phyloP scores from a whole-genome alignment of 1,140 invertebrate species.

The Drosophila sturtevanti region DNA sequence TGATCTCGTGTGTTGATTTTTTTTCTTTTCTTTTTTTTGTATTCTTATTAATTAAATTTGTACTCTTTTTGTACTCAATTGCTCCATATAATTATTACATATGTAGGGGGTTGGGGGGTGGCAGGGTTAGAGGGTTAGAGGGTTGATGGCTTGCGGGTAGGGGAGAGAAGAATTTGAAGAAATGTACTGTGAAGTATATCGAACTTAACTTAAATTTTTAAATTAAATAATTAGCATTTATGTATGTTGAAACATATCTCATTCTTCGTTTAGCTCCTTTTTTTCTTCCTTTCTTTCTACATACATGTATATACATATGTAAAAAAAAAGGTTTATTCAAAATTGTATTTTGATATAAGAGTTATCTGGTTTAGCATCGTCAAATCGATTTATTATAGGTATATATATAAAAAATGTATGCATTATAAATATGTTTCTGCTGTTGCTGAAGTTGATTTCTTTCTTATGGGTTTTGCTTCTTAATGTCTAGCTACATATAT shows the following conservation, averaged over 20 bases:
- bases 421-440: conserved; percentile 58
- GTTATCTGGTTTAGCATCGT: conserved; percentile 57
- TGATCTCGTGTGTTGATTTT: conserved; percentile 30
- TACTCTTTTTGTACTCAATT: conserved; percentile 81
- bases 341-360: conserved; percentile 80
- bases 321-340: conserved; percentile 54
- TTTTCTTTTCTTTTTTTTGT: conserved; percentile 22
- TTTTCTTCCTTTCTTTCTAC: conserved; percentile 7
- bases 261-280: background rate
- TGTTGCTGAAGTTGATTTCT: conserved; percentile 20
- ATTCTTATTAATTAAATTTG: conserved; percentile 73
- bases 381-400: conserved; percentile 46
- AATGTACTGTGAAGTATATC: background rate
- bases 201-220: conserved; percentile 6
- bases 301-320: conserved; percentile 35
- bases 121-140: conserved; percentile 26
- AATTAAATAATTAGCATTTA: background rate
- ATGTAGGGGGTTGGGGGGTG: conserved; percentile 57
- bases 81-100: conserved; percentile 81
- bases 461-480: conserved; percentile 28
- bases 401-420: conserved; percentile 50
- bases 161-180: background rate
- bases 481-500: conserved; percentile 35
- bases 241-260: too few relatives aligned
- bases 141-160: background rate